Conservation (phyloP, 2,888 invertebrate genomes). For the Melanchra persicariae region DNA sequence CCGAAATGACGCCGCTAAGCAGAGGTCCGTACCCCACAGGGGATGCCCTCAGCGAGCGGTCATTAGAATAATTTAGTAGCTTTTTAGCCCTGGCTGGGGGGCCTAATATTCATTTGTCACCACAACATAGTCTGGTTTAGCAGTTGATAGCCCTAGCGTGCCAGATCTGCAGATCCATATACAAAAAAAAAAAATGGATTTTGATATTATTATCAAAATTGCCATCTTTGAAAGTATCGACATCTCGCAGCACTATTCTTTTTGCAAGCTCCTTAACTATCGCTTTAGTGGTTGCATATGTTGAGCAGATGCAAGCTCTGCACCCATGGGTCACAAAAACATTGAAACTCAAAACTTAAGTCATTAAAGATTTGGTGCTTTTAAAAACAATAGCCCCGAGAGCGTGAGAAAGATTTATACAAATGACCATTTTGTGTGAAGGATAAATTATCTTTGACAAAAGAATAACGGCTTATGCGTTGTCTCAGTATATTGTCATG, state of each 20-base stretch:
- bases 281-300: slow-evolving; percentile 85
- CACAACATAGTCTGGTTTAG: no score
- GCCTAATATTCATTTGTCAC: no score
- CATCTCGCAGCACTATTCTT: slow-evolving; percentile 73
- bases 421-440: slow-evolving; percentile 32
- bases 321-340: slow-evolving; percentile 75
- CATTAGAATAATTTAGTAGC: no score
- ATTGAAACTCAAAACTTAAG: slow-evolving; percentile 73
- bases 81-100: no score
- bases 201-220: no score
- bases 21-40: no score
- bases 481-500: no score
- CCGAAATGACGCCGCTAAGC: no score
- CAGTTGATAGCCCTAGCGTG: no score
- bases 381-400: slow-evolving; percentile 79
- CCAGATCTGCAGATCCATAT: no score
- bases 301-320: slow-evolving; percentile 82
- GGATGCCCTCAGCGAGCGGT: no score
- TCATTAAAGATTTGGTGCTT: slow-evolving; percentile 73
- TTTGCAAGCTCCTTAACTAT: slow-evolving; percentile 83
- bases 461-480: not conserved
- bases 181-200: no score
- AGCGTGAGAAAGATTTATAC: slow-evolving; percentile 58
- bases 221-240: slow-evolving; percentile 49
- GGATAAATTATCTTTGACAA: slow-evolving; percentile 18